phyloP scores from a whole-genome alignment of 64 coral and sea anemone species.

The Hydrozoanthus tunicans region DNA sequence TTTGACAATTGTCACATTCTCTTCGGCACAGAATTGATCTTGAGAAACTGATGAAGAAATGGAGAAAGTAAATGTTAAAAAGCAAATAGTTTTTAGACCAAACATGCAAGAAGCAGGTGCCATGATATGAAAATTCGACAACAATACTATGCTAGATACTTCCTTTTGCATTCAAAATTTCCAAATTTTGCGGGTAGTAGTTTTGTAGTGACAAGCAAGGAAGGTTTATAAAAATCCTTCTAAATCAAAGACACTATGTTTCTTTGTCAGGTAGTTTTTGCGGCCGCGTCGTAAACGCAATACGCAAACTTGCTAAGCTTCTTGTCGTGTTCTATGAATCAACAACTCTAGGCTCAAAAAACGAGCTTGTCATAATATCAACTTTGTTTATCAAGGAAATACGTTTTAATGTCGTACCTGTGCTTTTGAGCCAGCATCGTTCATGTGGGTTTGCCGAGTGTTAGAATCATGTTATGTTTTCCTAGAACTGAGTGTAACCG shows the following conservation, averaged over 20 bases:
- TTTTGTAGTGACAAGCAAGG: background rate
- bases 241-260: background rate
- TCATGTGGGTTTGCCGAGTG: background rate
- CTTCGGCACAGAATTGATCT: slow-evolving; percentile 74
- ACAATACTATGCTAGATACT: slow-evolving; percentile 4
- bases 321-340: background rate
- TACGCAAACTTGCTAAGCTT: slow-evolving; percentile 25
- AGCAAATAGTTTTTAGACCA: slow-evolving; percentile 1
- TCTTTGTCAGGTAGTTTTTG: background rate
- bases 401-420: slow-evolving; percentile 29
- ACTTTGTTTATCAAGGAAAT: slow-evolving; percentile 49
- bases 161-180: slow-evolving; percentile 29
- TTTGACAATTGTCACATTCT: slow-evolving; percentile 80
- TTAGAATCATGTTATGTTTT: background rate
- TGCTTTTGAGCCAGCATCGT: slow-evolving; percentile 28
- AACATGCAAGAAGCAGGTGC: slow-evolving; percentile 29
- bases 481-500: background rate
- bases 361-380: slow-evolving; percentile 47
- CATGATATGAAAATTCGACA: background rate
- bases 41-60: slow-evolving; percentile 66
- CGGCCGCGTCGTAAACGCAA: background rate
- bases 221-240: background rate
- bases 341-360: slow-evolving; percentile 27
- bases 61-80: slow-evolving; percentile 1
- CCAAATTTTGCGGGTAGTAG: background rate